A percentile compares a stretch with the other conserved stretches of the same genome.
These are phyloP conservation scores for Pagetopsis macropterus DNA, from an alignment of 2,797 vertebrate genomes.

Conservation along the genomic window DNA sequence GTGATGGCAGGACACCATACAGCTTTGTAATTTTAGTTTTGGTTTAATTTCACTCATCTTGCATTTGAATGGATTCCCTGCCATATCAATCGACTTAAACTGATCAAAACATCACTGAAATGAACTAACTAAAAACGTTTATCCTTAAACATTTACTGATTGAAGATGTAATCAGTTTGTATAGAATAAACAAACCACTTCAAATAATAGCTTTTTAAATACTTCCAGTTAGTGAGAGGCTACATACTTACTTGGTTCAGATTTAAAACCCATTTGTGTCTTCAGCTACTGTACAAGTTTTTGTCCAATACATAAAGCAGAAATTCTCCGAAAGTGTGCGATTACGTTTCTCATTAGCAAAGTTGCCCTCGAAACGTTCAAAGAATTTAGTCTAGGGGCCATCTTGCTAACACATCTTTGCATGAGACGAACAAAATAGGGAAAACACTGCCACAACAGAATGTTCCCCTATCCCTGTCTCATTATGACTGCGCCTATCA, in stretches of 20 bases:
- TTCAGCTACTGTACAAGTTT: conserved; percentile 15
- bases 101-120: neutral
- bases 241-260: neutral
- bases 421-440: conserved; percentile 29
- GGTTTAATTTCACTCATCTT: conserved; percentile 8
- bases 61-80: conserved; percentile 8
- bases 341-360: conserved; percentile 63
- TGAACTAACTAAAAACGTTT: neutral
- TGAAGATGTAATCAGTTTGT: neutral
- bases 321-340: conserved; percentile 15
- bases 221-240: neutral
- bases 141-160: conserved; percentile 1
- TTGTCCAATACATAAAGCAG: neutral
- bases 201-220: conserved; percentile 9
- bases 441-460: conserved; percentile 46
- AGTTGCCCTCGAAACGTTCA: conserved; percentile 55
- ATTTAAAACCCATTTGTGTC: conserved; percentile 11
- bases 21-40: neutral
- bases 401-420: conserved; percentile 61
- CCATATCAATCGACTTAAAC: neutral
- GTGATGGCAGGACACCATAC: conserved; percentile 1
- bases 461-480: conserved; percentile 52
- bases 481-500: conserved; percentile 60
- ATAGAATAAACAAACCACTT: neutral
- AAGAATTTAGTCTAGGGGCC: conserved; percentile 57